These are phyloP conservation scores for Nerophis ophidion DNA, from an alignment of 2,113 vertebrate species.

Conservation along the genomic window DNA sequence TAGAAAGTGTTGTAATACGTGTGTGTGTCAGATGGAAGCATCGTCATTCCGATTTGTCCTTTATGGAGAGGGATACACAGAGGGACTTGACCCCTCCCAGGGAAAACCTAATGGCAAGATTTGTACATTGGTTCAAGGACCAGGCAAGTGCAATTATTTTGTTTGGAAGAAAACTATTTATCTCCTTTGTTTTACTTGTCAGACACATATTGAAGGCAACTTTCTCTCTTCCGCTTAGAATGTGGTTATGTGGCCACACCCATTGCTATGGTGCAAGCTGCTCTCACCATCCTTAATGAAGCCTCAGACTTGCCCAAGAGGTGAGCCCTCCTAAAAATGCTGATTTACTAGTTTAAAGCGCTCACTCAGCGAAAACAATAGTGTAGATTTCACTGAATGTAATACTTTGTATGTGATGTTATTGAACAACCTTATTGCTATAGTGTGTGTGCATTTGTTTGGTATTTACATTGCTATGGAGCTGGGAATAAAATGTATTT, in stretches of 20 bases:
- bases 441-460: neutral
- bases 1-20: neutral
- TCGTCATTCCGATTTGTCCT: constrained; percentile 86
- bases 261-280: constrained; percentile 90
- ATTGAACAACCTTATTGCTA: neutral
- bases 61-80: constrained; percentile 86
- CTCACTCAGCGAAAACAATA: neutral
- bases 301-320: constrained; percentile 77
- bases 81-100: constrained; percentile 69
- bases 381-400: neutral
- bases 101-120: constrained; percentile 85
- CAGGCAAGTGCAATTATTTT: constrained; percentile 70
- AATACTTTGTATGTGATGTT: too few species aligned
- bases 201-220: neutral
- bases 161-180: neutral
- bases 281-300: constrained; percentile 83
- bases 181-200: neutral
- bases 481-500: neutral
- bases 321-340: constrained; percentile 67
- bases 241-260: constrained; percentile 84
- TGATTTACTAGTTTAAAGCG: neutral
- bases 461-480: neutral
- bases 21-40: constrained; percentile 75
- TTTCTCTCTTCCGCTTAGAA: constrained; percentile 66
- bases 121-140: constrained; percentile 87